phyloP scores from a whole-genome alignment of 2,797 vertebrate species.

The Lerista edwardsae region DNA sequence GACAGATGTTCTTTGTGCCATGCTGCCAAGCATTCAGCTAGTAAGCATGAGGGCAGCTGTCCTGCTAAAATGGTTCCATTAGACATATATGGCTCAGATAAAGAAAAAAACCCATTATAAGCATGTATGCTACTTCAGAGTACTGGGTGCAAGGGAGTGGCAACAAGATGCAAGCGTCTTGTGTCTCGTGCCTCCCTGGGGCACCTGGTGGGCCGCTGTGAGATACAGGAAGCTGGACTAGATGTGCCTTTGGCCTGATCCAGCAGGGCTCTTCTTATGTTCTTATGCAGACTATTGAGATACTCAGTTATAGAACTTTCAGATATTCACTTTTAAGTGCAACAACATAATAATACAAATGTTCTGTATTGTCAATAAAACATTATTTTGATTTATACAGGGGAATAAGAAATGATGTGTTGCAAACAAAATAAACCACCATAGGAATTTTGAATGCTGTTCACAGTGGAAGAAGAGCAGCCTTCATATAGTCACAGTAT shows the following conservation, averaged over 20 bases:
- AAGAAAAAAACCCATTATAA: neutral
- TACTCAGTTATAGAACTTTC: neutral
- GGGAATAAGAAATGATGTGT: conserved; percentile 22
- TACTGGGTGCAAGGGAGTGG: too few relatives aligned
- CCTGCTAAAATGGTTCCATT: neutral
- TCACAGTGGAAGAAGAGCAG: conserved; percentile 28
- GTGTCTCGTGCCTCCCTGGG: too few relatives aligned
- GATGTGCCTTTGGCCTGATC: too few relatives aligned
- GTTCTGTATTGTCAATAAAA: conserved; percentile 31
- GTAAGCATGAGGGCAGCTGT: neutral
- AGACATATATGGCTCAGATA: neutral
- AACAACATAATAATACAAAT: neutral
- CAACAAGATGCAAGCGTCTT: too few relatives aligned
- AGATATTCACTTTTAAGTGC: neutral
- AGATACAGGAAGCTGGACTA: too few relatives aligned
- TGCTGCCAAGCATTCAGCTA: neutral
- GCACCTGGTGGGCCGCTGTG: too few relatives aligned
- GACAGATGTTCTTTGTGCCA: neutral
- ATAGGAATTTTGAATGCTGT: conserved; percentile 16
- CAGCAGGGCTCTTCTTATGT: too few relatives aligned
- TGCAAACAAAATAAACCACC: neutral
- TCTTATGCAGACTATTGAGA: accelerated
- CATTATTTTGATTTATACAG: neutral
- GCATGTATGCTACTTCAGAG: too few relatives aligned
- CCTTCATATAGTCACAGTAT: neutral